A percentile compares a stretch with the other conserved stretches of the same genome.
phyloP scores from a whole-genome alignment of 2,797 vertebrate genomes.

The Argentina silus region DNA sequence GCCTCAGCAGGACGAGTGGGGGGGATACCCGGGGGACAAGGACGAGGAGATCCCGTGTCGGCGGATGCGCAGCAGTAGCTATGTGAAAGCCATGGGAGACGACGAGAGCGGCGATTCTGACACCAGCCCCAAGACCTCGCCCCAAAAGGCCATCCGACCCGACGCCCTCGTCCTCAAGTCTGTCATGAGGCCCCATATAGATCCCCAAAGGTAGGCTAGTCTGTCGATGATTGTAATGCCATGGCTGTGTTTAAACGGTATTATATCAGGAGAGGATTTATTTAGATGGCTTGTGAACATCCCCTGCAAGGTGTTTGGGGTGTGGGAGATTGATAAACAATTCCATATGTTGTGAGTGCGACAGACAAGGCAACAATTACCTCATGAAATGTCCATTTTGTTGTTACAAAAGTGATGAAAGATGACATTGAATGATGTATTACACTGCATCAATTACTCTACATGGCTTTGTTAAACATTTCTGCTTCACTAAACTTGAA shows the following conservation, averaged over 20 bases:
- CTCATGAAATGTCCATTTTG: background rate
- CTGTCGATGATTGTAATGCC: background rate
- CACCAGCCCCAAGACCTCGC: slow-evolving; percentile 91
- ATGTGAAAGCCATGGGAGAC: slow-evolving; percentile 99
- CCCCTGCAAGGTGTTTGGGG: too few relatives aligned
- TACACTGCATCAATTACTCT: background rate
- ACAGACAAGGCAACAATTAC: background rate
- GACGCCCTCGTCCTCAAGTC: slow-evolving; percentile 92
- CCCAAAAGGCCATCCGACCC: slow-evolving; percentile 84
- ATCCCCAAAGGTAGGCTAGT: slow-evolving; percentile 87
- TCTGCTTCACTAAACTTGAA: background rate
- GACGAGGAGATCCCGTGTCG: slow-evolving; percentile 97
- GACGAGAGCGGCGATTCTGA: slow-evolving; percentile 97
- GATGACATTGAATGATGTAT: background rate
- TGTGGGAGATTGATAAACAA: background rate
- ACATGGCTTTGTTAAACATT: background rate
- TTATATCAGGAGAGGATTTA: too few relatives aligned
- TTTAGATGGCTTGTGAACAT: too few relatives aligned
- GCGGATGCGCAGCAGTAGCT: slow-evolving; percentile 97
- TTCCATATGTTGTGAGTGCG: background rate
- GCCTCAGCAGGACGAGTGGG: slow-evolving; percentile 98
- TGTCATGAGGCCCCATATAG: slow-evolving; percentile 88
- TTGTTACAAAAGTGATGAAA: background rate
- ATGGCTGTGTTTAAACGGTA: too few relatives aligned
- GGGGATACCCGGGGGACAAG: slow-evolving; percentile 89